phyloP scores from a whole-genome alignment of 2,888 invertebrate species.

The Eudasyphora cyanicolor region DNA sequence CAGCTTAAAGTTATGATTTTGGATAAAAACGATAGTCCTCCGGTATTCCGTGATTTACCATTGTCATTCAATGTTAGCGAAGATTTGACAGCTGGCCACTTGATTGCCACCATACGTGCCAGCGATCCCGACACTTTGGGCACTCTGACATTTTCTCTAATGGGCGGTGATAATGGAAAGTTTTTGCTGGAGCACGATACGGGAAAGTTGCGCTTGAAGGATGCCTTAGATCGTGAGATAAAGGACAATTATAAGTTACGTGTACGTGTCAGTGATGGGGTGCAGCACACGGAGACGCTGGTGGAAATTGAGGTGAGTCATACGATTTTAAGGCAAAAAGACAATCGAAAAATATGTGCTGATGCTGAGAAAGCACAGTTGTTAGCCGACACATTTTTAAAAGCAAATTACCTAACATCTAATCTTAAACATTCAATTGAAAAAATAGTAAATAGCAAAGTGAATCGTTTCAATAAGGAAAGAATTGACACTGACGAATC shows the following conservation, averaged over 20 bases:
- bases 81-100: slow-evolving; percentile 90
- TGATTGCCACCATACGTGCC: slow-evolving; percentile 88
- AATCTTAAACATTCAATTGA: too few species aligned
- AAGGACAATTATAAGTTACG: slow-evolving; percentile 88
- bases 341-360: too few species aligned
- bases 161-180: slow-evolving; percentile 84
- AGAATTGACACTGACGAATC: too few species aligned
- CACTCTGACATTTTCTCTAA: slow-evolving; percentile 87
- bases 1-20: slow-evolving; percentile 92
- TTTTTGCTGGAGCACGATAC: slow-evolving; percentile 87
- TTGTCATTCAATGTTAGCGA: slow-evolving; percentile 90
- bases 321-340: too few species aligned
- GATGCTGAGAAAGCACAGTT: too few species aligned
- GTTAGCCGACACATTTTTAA: too few species aligned
- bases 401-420: too few species aligned
- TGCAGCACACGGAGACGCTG: slow-evolving; percentile 90
- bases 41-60: slow-evolving; percentile 89
- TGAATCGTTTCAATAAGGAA: too few species aligned
- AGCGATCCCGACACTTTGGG: slow-evolving; percentile 93
- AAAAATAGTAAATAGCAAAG: too few species aligned
- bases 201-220: slow-evolving; percentile 87
- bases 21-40: slow-evolving; percentile 98
- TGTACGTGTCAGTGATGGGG: slow-evolving; percentile 93
- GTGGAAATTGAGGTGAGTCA: slow-evolving; percentile 88
- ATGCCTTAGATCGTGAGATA: slow-evolving; percentile 91